Evolutionary conservation across 1,140 invertebrate genomes (phyloP), one percentile per base, ranked within the genome.

Genomic region (Panagrolaimus sp.): DNA sequence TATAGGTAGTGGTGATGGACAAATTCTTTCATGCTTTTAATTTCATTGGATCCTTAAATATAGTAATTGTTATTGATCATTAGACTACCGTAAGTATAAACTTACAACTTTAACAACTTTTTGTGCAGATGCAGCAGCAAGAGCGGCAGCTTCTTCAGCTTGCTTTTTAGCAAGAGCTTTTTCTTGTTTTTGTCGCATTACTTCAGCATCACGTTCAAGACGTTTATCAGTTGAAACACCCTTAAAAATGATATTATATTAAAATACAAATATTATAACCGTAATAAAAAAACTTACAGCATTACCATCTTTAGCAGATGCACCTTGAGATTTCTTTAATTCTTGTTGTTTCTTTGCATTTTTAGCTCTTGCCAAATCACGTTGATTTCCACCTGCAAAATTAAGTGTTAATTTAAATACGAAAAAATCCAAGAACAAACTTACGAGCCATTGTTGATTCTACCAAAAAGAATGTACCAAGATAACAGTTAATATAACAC

Each of bases 331-430:
- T 83, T 89, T 90, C 62, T 84, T 83, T 63, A 82, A 68, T 79
- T 91, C 90, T 71, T 87, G 85, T 77, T 88, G 88, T 81, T 92
- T 92, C 82, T 91, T 92, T 79, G 88, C 87, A 83, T 89, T 89
- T 84, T 92, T 92, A 71, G 88, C 88, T 67, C 91, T 87, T 70
- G 91, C 91, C 78, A 92, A 87, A 83, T 93, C 91, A 82, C 91
- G 87, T 85, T 92, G 91, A 84, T 93, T 93, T 76, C 91, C 91
- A 79, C 87, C 85, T 86, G 48, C 48, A 75, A 74, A 55, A 32
- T 38, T 24, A n/a, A 9, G 17, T 24, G 10, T 43, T 64, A 64
- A 17, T 12, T 0, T 15, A 14, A 38, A 21, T n/a, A 1, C n/a
- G 5, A 10, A 58, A 58, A 58, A 58, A 21, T 12, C n/a, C n/a